Conservation (phyloP, 2,888 invertebrate genomes). For the Merodon equestris region DNA sequence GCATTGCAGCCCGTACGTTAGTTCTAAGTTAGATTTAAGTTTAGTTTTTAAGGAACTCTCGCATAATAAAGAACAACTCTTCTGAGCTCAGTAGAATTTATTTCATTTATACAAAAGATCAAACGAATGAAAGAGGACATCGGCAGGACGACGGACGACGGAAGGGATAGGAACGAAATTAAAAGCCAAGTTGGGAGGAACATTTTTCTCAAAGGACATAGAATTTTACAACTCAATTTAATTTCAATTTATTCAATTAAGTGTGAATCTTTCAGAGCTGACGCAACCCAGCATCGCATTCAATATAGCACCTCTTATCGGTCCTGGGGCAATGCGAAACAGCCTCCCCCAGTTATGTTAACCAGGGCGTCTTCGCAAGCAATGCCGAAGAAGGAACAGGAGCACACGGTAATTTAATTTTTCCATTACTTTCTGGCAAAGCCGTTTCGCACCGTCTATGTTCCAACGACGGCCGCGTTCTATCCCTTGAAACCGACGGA, state of each 20-base stretch:
- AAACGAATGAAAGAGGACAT: constrained; percentile 53
- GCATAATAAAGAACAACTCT: too few relatives aligned
- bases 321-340: constrained; percentile 14
- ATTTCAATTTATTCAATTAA: constrained; percentile 68
- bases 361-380: background rate
- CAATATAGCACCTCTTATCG: too few relatives aligned
- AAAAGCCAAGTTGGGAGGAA: constrained; percentile 11
- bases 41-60: too few relatives aligned
- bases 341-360: background rate
- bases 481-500: too few relatives aligned
- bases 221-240: constrained; percentile 67
- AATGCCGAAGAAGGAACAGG: constrained; percentile 1
- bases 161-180: constrained; percentile 13
- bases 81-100: too few relatives aligned
- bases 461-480: too few relatives aligned
- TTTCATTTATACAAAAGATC: too few relatives aligned
- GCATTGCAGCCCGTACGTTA: too few relatives aligned
- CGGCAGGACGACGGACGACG: constrained; percentile 27
- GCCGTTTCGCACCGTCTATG: constrained; percentile 51
- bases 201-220: constrained; percentile 14
- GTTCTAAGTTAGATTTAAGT: too few relatives aligned
- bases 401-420: constrained; percentile 59
- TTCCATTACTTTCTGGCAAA: constrained; percentile 55
- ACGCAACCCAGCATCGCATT: constrained; percentile 22
- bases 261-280: constrained; percentile 58